Evolutionary conservation across 2,797 vertebrate species (phyloP), one percentile per base, ranked within the genome.

Genomic region (Hippopotamyrus pictus): DNA sequence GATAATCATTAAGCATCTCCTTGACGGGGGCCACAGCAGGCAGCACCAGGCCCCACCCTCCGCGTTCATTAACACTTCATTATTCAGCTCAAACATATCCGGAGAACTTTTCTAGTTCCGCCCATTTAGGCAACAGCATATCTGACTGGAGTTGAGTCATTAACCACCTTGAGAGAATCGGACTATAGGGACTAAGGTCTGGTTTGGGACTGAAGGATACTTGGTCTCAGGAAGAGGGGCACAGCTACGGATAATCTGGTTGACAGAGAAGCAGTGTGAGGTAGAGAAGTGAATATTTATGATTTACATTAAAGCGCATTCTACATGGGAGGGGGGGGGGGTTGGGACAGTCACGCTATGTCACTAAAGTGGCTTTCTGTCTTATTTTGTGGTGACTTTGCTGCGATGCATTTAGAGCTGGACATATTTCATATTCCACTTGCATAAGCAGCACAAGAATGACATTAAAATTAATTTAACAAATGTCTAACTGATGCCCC

Each of bases 1-100:
- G 51, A 85, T 90, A 92, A 93, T 90, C 44, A 89, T 53, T 90
- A 29, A 54, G 84, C 62, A 54, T 86, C 65, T 48, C 9, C 59
- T 41, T 89, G 89, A 57, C 9, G 5, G 46, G 37, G 73, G 17
- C 44, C 82, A 84, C 12, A 3, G 82, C 46, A 50, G 41, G 17
- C 17, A 25, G 17, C 41, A 50, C 14, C 25, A 7, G 33, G 33
- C 73, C 37, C 37, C 33, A 41, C 12, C 25, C 29, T 5, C 11
- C 12, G 2, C 0, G 2, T 79, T 37, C 14, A 33, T 7, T 79
- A 14, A 79, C 33, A 79, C 29, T 79, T 41, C 37, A 41, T 79
- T 79, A 19, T 37, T 19, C 2, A 79, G 25, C 73, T 41, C 33
- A 33, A 33, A 65, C 25, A 25, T 29, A 65, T 25, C 22, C 6